A percentile compares a stretch with the other conserved stretches of the same genome.
Conservation (phyloP, 2,888 invertebrate species). For the Elegia similella region DNA sequence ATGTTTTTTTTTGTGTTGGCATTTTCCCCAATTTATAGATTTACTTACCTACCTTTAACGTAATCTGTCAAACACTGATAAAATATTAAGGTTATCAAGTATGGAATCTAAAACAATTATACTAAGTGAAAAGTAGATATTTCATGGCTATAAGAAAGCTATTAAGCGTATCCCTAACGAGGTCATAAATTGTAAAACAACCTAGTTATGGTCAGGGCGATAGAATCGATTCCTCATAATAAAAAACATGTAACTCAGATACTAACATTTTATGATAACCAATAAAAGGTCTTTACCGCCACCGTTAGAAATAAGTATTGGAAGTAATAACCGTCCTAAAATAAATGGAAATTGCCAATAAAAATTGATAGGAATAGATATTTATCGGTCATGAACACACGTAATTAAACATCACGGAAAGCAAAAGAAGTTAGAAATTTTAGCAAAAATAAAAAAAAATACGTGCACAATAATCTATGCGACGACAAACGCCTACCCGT, state of each 20-base stretch:
- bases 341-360: conserved; percentile 2
- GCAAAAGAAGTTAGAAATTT: neutral
- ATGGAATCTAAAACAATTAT: neutral
- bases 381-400: conserved; percentile 1
- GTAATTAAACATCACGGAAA: neutral
- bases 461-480: conserved; percentile 35
- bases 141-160: neutral
- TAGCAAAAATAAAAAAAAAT: conserved; percentile 26
- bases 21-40: too few relatives aligned
- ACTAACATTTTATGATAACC: conserved; percentile 12
- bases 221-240: conserved; percentile 10
- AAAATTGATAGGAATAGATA: conserved; percentile 1
- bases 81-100: too few relatives aligned
- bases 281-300: conserved; percentile 12
- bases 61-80: too few relatives aligned
- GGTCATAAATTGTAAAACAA: conserved; percentile 13
- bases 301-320: conserved; percentile 6
- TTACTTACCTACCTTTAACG: too few relatives aligned
- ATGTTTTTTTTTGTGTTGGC: too few relatives aligned
- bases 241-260: conserved; percentile 10
- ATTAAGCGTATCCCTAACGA: neutral
- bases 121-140: neutral
- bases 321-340: neutral
- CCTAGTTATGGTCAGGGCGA: conserved; percentile 6
- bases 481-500: conserved; percentile 42